Evolutionary conservation across 2,888 invertebrate genomes (phyloP), one percentile per base, ranked within the genome.

Genomic region (Netelia virgata): DNA sequence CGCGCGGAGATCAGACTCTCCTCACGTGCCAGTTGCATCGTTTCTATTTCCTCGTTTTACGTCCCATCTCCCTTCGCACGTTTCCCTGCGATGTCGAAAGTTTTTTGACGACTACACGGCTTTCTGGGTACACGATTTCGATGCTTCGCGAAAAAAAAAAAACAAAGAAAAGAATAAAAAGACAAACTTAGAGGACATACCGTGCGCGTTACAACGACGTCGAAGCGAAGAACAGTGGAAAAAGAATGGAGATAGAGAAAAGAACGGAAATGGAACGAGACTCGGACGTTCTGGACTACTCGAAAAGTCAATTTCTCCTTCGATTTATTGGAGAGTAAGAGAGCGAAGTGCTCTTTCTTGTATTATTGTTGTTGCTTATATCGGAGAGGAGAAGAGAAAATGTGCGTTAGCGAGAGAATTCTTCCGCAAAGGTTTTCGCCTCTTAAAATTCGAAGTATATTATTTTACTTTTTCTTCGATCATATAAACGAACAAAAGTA

Each of bases 281-380:
- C 18, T 47, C 47, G 47, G 14, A 14, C 14, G 47, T 14, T 47
- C 47, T 3, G 57, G 2, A 9, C 57, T 57, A 8, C 18, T 16
- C 57, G 57, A 57, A 57, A 16, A 57, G 57, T 57, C 57, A n/a
- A 57, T 57, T 57, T 57, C 57, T 20, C 3, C 57, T 57, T 57
- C 57, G 57, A 57, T 57, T 57, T 57, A 57, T 57, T 18, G n/a
- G 6, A 18, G 18, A 57, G 57, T 57, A 16, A 18, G 18, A 57
- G n/a, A 57, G 57, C 9, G 57, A 57, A 55, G 18, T 20, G 20
- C 3, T 57, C 16, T 57, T 57, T 20, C 20, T 57, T 57, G 10
- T 47, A 47, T 14, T 14, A 10, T 47, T 47, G 10, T 47, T 47
- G 47, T 14, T 14, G 47, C 1, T 10, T 47, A 47, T 47, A 47